Evolutionary conservation across 2,888 invertebrate genomes (phyloP).

Genomic region (Sinohyriopsis cumingii): DNA sequence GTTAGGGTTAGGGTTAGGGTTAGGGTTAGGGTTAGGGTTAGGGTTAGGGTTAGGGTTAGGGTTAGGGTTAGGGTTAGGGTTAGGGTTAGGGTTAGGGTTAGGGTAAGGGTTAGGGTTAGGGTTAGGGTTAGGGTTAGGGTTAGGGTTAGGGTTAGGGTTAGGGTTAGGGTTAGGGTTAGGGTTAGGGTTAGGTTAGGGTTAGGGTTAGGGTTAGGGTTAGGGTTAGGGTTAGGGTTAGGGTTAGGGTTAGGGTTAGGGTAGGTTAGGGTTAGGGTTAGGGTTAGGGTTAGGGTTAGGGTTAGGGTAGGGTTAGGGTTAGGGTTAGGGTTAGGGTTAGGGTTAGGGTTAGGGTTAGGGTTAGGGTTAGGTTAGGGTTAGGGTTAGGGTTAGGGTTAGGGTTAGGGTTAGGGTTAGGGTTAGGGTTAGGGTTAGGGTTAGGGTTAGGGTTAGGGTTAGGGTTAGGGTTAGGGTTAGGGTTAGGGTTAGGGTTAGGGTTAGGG

Average conservation of each 20-base stretch:
- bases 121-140: constrained; percentile 10
- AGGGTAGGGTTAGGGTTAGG: constrained; percentile 11
- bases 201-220: constrained; percentile 8
- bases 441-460: constrained; percentile 14
- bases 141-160: constrained; percentile 13
- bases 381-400: constrained; percentile 29
- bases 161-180: constrained; percentile 1
- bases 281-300: constrained; percentile 6
- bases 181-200: constrained; percentile 3
- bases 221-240: constrained; percentile 13
- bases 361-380: constrained; percentile 29
- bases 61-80: constrained; percentile 18
- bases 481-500: constrained; percentile 27
- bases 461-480: constrained; percentile 27
- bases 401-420: constrained; percentile 29
- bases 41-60: constrained; percentile 27
- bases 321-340: constrained; percentile 10
- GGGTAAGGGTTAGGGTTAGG: constrained; percentile 6
- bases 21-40: constrained; percentile 38
- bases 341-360: constrained; percentile 9
- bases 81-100: constrained; percentile 9
- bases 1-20: constrained; percentile 30
- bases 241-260: constrained; percentile 11
- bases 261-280: constrained; percentile 5
- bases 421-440: constrained; percentile 22